These are phyloP conservation scores for Gadopsis marmoratus DNA, from an alignment of 2,797 vertebrate species.

Conservation along the genomic window DNA sequence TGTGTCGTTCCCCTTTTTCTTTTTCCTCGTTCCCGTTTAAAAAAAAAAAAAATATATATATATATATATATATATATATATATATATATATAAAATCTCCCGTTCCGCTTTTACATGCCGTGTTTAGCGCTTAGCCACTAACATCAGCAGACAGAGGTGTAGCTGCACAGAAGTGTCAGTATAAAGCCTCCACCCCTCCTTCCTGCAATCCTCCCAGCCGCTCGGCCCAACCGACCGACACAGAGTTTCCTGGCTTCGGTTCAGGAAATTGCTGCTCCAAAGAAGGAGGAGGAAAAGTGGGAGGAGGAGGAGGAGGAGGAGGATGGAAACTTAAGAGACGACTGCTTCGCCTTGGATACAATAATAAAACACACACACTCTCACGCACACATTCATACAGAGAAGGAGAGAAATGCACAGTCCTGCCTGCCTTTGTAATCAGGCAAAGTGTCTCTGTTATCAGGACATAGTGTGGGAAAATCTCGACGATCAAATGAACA, in stretches of 20 bases:
- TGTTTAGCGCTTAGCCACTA: conserved; percentile 8
- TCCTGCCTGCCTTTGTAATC: conserved; percentile 71
- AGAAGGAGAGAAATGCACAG: conserved; percentile 54
- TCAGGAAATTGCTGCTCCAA: conserved; percentile 97
- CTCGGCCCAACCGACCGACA: conserved; percentile 81
- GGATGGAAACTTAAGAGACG: conserved; percentile 95
- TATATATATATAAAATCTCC: not conserved
- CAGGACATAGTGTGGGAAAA: conserved; percentile 56
- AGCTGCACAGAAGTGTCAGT: conserved; percentile 56
- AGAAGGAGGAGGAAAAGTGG: conserved; percentile 71
- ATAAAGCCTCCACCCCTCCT: conserved; percentile 74
- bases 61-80: no score
- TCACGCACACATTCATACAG: conserved; percentile 85
- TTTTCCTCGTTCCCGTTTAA: not conserved
- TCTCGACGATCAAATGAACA: conserved; percentile 6
- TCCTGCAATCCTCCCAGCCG: conserved; percentile 92
- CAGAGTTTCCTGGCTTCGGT: conserved; percentile 97
- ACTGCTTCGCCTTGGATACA: conserved; percentile 94
- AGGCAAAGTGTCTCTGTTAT: conserved; percentile 67
- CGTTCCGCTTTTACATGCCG: conserved; percentile 8
- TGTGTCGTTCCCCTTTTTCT: not conserved
- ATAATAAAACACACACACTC: conserved; percentile 91
- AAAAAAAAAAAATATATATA: not conserved
- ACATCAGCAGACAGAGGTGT: conserved; percentile 40
- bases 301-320: conserved; percentile 75